phyloP scores from a whole-genome alignment of 2,113 vertebrate species.

The Apeltes quadracus region DNA sequence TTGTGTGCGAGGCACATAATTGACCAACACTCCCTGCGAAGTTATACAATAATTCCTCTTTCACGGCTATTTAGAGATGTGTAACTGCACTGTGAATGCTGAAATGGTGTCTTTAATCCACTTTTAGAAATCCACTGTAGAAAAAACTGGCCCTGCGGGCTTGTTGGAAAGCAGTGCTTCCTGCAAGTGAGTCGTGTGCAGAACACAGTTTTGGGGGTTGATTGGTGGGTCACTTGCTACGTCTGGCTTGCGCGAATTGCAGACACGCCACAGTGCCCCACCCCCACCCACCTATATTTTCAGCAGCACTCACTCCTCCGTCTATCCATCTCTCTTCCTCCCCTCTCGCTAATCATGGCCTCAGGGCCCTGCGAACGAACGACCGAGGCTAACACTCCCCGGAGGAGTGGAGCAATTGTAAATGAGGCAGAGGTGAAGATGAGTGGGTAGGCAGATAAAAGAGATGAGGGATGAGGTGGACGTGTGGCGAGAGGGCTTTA shows the following conservation, averaged over 20 bases:
- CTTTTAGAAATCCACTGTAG: constrained; percentile 7
- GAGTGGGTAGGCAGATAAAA: constrained; percentile 71
- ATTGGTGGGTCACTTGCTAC: constrained; percentile 40
- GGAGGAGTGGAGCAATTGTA: constrained; percentile 66
- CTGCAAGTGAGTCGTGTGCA: neutral
- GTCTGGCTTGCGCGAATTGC: constrained; percentile 34
- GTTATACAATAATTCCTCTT: constrained; percentile 38
- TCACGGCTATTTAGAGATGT: constrained; percentile 32
- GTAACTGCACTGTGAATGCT: constrained; percentile 6
- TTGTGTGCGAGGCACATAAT: constrained; percentile 7
- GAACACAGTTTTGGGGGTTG: constrained; percentile 32
- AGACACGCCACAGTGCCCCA: constrained; percentile 26
- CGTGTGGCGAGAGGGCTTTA: constrained; percentile 42
- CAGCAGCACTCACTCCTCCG: constrained; percentile 34
- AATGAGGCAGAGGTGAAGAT: constrained; percentile 75
- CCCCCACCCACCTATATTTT: constrained; percentile 35
- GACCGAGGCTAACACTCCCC: constrained; percentile 75
- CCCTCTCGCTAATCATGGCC: constrained; percentile 69
- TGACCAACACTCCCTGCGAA: constrained; percentile 18
- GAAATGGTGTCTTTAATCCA: constrained; percentile 26
- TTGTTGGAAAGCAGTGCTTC: neutral
- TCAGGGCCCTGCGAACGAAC: constrained; percentile 53
- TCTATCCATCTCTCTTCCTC: constrained; percentile 28
- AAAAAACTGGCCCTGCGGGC: constrained; percentile 29
- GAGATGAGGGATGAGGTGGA: constrained; percentile 57